These are phyloP conservation scores for Microtus oregoni DNA, from an alignment of 2,113 vertebrate genomes.

Conservation along the genomic window DNA sequence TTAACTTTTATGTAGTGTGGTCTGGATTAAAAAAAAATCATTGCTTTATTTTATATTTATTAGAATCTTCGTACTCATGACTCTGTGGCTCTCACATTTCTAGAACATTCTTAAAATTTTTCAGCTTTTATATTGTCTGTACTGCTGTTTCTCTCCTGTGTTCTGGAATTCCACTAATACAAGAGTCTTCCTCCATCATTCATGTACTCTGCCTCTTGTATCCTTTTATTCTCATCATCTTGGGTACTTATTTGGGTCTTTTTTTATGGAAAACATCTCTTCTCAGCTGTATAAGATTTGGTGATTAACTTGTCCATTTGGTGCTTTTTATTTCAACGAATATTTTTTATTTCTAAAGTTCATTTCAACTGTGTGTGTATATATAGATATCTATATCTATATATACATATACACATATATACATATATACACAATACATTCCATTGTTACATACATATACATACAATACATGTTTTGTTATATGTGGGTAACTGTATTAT, in stretches of 20 bases:
- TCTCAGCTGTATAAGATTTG: background rate
- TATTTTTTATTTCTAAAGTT: slow-evolving; percentile 10
- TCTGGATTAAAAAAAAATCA: background rate
- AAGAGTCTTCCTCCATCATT: background rate
- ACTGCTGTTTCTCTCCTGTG: background rate
- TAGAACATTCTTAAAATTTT: background rate
- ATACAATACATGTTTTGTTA: too few species aligned
- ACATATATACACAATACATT: too few species aligned
- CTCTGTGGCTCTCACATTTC: background rate
- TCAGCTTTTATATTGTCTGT: background rate
- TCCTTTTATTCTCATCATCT: background rate
- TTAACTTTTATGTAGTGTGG: background rate
- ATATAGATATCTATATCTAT: too few species aligned
- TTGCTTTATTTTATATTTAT: background rate
- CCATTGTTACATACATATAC: too few species aligned
- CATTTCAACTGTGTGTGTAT: background rate
- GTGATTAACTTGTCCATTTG: background rate
- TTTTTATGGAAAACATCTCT: background rate
- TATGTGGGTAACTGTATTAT: too few species aligned
- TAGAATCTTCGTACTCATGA: background rate
- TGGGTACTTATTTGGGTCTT: background rate
- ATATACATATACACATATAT: too few species aligned
- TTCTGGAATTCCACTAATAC: background rate
- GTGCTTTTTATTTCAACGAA: background rate
- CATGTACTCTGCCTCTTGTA: background rate